Evolutionary conservation across 2,888 invertebrate species (phyloP).

Genomic region (Pristionchus entomophagus): DNA sequence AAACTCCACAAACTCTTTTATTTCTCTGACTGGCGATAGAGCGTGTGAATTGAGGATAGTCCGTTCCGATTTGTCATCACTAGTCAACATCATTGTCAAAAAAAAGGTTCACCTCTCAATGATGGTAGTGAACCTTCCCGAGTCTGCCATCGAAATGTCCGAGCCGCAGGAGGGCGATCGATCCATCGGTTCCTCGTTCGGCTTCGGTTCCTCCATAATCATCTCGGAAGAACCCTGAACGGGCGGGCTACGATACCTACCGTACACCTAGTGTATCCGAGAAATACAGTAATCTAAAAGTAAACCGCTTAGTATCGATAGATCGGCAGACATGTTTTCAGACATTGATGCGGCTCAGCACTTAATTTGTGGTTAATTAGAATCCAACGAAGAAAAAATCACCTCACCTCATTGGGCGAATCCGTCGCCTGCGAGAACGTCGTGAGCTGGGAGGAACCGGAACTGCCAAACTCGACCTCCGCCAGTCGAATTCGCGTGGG

Average conservation of each 20-base stretch:
- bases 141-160: constrained; percentile 33
- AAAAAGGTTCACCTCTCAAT: background rate
- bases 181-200: constrained; percentile 26
- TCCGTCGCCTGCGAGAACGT: background rate
- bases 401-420: background rate
- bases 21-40: too few species aligned
- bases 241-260: too few species aligned
- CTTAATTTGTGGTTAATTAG: background rate
- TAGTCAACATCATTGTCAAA: too few species aligned
- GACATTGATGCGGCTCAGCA: too few species aligned
- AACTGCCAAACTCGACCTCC: background rate
- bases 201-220: background rate
- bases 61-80: too few species aligned
- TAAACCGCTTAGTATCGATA: too few species aligned
- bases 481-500: background rate
- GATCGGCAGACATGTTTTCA: too few species aligned
- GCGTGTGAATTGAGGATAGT: too few species aligned
- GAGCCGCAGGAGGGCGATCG: constrained; percentile 29
- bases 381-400: background rate
- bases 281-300: too few species aligned
- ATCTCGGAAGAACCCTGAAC: background rate
- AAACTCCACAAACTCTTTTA: too few species aligned
- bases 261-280: too few species aligned
- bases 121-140: background rate
- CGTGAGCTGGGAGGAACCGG: background rate